phyloP scores from a whole-genome alignment of 2,888 invertebrate species.

The Zygothrica quintamaculata region DNA sequence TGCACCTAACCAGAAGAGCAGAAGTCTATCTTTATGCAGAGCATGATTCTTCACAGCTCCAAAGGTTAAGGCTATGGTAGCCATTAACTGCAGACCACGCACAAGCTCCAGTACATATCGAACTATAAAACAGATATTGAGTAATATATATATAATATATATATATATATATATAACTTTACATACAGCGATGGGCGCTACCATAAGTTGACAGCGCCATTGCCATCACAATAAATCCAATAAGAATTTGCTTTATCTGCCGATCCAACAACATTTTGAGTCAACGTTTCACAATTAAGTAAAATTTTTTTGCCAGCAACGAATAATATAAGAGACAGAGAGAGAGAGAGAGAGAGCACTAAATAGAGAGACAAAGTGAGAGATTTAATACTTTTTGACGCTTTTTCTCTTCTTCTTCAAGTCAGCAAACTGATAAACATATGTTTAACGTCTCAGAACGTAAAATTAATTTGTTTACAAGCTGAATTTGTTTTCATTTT shows the following conservation, averaged over 20 bases:
- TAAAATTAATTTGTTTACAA: no score
- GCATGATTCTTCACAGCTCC: constrained; percentile 1
- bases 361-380: no score
- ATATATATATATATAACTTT: no score
- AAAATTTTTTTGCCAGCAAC: neutral
- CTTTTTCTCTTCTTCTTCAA: no score
- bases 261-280: constrained; percentile 26
- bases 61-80: constrained; percentile 13
- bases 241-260: neutral
- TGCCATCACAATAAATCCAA: constrained; percentile 16
- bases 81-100: neutral
- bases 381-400: no score
- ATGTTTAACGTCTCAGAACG: no score
- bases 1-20: constrained; percentile 21
- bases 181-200: neutral
- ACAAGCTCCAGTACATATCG: neutral
- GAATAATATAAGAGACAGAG: no score
- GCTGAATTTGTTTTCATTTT: no score
- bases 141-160: no score
- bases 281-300: constrained; percentile 20
- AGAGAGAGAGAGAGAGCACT: no score
- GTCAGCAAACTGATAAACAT: no score
- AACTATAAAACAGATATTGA: constrained; percentile 1
- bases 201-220: constrained; percentile 1
- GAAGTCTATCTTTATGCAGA: constrained; percentile 21